Percentiles rank a stretch among this genome's conserved stretches.
Conservation (phyloP, 2,113 vertebrate genomes). For the Leptobrachium ailaonicum region DNA sequence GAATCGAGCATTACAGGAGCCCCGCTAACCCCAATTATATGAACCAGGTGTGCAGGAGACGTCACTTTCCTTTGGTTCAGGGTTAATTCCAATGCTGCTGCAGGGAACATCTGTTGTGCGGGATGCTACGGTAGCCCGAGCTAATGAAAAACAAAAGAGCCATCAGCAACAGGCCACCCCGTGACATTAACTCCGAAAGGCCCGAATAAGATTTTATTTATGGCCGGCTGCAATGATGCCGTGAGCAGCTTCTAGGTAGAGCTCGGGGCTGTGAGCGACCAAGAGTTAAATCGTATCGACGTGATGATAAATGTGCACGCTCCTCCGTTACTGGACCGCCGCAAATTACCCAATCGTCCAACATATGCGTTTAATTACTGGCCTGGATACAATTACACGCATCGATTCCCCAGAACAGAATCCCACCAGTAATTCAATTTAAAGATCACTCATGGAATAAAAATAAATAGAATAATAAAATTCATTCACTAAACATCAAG, state of each 20-base stretch:
- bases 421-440: too few species aligned
- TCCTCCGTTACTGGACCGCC: too few species aligned
- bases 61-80: slow-evolving; percentile 17
- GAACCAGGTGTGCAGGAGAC: slow-evolving; percentile 17
- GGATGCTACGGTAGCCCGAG: slow-evolving; percentile 36
- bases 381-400: too few species aligned
- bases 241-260: background rate
- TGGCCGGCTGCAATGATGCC: background rate
- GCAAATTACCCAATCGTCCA: too few species aligned
- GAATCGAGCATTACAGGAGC: background rate
- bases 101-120: slow-evolving; percentile 42
- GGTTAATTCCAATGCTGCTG: slow-evolving; percentile 46
- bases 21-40: background rate
- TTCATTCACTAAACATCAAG: too few species aligned
- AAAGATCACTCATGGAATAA: too few species aligned
- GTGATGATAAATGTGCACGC: too few species aligned
- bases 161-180: slow-evolving; percentile 1
- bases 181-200: slow-evolving; percentile 6
- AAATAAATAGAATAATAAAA: too few species aligned
- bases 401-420: too few species aligned
- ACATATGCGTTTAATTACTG: too few species aligned
- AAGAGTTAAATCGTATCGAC: background rate
- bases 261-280: background rate
- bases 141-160: slow-evolving; percentile 44
- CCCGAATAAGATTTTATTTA: slow-evolving; percentile 4